These are phyloP conservation scores for Mustela lutreola DNA, from an alignment of 2,113 vertebrate species.

Conservation along the genomic window DNA sequence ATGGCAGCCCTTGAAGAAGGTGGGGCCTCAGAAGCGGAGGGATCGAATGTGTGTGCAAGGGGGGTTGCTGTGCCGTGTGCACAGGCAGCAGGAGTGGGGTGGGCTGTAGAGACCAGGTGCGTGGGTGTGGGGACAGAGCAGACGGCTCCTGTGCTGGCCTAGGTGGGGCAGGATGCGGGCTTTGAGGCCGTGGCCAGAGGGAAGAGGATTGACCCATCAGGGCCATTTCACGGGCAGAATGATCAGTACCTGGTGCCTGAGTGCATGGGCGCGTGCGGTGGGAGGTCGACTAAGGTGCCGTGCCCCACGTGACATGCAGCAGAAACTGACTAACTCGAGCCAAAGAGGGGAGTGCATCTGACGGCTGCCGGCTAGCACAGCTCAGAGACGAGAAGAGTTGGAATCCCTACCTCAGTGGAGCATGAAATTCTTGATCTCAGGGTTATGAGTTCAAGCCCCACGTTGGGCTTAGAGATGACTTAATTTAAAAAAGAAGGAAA, in stretches of 20 bases:
- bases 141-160: fast-evolving
- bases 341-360: fast-evolving
- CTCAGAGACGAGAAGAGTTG: not conserved
- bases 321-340: fast-evolving
- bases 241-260: fast-evolving
- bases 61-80: not conserved
- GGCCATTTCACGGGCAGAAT: fast-evolving
- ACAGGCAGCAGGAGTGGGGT: not conserved
- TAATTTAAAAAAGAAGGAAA: too few species aligned
- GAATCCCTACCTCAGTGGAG: not conserved
- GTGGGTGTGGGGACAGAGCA: not conserved
- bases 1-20: not conserved
- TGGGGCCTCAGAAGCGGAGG: fast-evolving
- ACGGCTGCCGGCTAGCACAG: not conserved
- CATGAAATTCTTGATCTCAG: too few species aligned
- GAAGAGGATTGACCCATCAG: not conserved
- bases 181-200: not conserved
- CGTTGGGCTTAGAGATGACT: too few species aligned
- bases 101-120: not conserved
- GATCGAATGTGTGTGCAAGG: fast-evolving
- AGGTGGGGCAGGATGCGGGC: not conserved
- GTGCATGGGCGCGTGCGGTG: fast-evolving
- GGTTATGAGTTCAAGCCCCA: too few species aligned
- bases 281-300: fast-evolving
- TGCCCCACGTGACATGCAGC: too few species aligned